phyloP scores from a whole-genome alignment of 2,797 vertebrate genomes.

The Pseudomugil tenellus region DNA sequence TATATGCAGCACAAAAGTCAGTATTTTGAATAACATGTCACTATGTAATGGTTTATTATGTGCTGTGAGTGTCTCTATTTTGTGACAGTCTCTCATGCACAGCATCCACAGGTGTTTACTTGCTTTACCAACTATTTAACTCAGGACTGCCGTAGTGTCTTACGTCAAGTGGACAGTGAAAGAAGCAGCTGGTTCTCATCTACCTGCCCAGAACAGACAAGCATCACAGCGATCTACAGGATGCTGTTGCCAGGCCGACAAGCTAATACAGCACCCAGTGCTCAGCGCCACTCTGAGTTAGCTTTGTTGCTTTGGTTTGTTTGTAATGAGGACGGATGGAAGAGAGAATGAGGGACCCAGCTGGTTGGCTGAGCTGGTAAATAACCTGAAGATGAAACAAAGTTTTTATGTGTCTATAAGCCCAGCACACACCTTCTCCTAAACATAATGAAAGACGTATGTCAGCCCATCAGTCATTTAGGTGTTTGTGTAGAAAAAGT shows the following conservation, averaged over 20 bases:
- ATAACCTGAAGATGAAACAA: constrained; percentile 31
- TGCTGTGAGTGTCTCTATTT: not conserved
- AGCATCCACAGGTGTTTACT: not conserved
- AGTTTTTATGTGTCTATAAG: constrained; percentile 6
- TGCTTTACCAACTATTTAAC: not conserved
- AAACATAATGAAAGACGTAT: not conserved
- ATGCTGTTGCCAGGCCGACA: constrained; percentile 49
- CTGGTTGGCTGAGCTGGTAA: constrained; percentile 34
- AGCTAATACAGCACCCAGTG: constrained; percentile 44
- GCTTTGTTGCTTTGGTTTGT: constrained; percentile 34
- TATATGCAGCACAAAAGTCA: not conserved
- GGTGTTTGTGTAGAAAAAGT: no score
- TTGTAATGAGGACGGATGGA: constrained; percentile 59
- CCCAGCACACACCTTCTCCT: not conserved
- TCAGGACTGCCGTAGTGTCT: constrained; percentile 19
- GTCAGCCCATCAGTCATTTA: not conserved
- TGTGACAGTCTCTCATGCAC: not conserved
- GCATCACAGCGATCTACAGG: constrained; percentile 41
- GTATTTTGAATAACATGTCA: not conserved
- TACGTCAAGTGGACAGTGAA: constrained; percentile 25
- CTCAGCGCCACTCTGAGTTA: constrained; percentile 35
- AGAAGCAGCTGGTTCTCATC: constrained; percentile 34
- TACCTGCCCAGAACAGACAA: constrained; percentile 4
- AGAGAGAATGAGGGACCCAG: constrained; percentile 48
- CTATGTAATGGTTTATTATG: not conserved